Evolutionary conservation across 2,113 vertebrate species (phyloP).

Genomic region (Brachyhypopomus gauderio): DNA sequence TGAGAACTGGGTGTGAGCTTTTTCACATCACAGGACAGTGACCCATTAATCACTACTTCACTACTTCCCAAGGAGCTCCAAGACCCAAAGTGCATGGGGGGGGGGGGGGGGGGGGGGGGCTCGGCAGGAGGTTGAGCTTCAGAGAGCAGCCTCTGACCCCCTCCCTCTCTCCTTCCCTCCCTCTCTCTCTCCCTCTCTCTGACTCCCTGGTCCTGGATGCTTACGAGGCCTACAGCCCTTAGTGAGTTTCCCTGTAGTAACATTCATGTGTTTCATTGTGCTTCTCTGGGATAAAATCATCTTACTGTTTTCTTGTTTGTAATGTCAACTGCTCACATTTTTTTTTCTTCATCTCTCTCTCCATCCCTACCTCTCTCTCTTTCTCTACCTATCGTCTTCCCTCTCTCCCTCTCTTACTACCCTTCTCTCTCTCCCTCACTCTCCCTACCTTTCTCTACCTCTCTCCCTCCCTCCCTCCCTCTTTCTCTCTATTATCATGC

Average conservation of each 20-base stretch:
- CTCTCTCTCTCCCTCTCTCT: conserved; percentile 16
- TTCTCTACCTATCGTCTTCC: conserved; percentile 15
- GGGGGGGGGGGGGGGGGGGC: conserved; percentile 58
- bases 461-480: conserved; percentile 36
- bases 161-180: conserved; percentile 23
- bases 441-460: not conserved
- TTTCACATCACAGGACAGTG: conserved; percentile 75
- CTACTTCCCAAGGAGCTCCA: conserved; percentile 67
- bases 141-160: conserved; percentile 55
- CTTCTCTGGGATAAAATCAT: conserved; percentile 7
- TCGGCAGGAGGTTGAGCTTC: conserved; percentile 62
- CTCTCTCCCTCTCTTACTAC: not conserved
- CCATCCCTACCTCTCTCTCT: not conserved
- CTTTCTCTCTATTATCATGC: conserved; percentile 47
- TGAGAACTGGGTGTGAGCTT: conserved; percentile 75
- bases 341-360: not conserved
- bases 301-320: not conserved
- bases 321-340: not conserved
- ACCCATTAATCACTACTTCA: conserved; percentile 90
- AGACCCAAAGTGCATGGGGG: conserved; percentile 74
- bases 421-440: not conserved
- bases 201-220: conserved; percentile 55
- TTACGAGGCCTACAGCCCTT: conserved; percentile 47
- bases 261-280: conserved; percentile 47
- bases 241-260: conserved; percentile 17